Percentiles rank a stretch among this genome's conserved stretches.
phyloP scores from a whole-genome alignment of 2,888 invertebrate species.

The Adela reaumurella region DNA sequence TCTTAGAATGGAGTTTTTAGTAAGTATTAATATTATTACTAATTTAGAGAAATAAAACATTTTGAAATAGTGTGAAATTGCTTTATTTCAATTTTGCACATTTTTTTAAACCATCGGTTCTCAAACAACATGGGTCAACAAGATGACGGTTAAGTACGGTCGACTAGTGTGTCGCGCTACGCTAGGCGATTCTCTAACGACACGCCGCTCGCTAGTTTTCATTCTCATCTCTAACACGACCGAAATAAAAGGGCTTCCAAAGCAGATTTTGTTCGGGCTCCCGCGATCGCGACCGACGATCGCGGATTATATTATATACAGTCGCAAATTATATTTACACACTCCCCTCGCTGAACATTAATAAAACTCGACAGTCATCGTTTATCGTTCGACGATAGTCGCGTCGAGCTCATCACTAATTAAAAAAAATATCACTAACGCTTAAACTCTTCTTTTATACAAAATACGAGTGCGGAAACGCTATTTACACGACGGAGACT shows the following conservation, averaged over 20 bases:
- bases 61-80: not conserved
- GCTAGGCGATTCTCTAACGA: not conserved
- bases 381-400: not conserved
- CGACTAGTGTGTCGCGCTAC: constrained; percentile 3
- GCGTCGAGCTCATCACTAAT: not conserved
- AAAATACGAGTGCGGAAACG: not conserved
- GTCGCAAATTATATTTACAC: not conserved
- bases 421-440: not conserved
- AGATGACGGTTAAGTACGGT: constrained; percentile 5
- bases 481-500: not conserved
- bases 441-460: not conserved
- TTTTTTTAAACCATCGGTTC: constrained; percentile 4
- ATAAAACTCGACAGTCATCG: not conserved
- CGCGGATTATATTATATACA: not conserved
- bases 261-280: not conserved
- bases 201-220: not conserved
- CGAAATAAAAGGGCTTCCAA: not conserved
- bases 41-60: not conserved
- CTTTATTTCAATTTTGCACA: constrained; percentile 1
- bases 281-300: not conserved
- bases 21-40: no score
- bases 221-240: not conserved
- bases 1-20: no score
- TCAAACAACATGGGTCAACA: constrained; percentile 7
- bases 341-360: not conserved